Evolutionary conservation across 2,888 invertebrate genomes (phyloP), one percentile per base, ranked within the genome.

Genomic region (Rhingia rostrata): DNA sequence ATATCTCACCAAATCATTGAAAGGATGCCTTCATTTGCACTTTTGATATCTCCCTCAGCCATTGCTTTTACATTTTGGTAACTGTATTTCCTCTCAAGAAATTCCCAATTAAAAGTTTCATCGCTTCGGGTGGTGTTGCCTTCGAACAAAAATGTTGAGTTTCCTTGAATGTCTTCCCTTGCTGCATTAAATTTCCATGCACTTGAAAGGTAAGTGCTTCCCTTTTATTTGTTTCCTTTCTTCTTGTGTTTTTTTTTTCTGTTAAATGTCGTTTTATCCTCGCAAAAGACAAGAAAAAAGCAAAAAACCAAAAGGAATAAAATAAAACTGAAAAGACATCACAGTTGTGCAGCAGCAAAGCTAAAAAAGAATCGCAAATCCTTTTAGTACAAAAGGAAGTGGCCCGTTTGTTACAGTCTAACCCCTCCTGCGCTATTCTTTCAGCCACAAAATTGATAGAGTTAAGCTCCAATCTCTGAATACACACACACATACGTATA

Each of bases 301-400:
- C 14, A 37, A 66, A 49, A 39, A 14, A 14, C 37, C 37, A 39
- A 45, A 37, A 54, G 37, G 43, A 37, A 43, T 10, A n/a, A 22
- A 30, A 41, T 43, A 10, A 51, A 9, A 14, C 7, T 37, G 4
- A 69, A 37, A 32, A 37, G 3, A 49, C 47, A 60, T 14, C 32
- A 61, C n/a, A 43, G 45, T 45, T 45, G 12, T 45, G 14, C 37
- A 7, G 51, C 39, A 69, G 41, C 35, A 54, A 74, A 69, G 41
- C 12, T 2, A 12, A 64, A 37, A 58, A 70, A 60, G 39, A 66
- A 77, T 72, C 60, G 35, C 56, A 77, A 82, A 77, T 82, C 70
- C 82, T 78, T 78, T 83, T 56, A 73, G 49, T 54, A 74, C 63
- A 83, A 78, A 63, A 83, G 78, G 83, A 83, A 78, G 78, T 83